A percentile compares a stretch with the other conserved stretches of the same genome.
phyloP scores from a whole-genome alignment of 2,113 vertebrate species.

The Emydura subglobosa region DNA sequence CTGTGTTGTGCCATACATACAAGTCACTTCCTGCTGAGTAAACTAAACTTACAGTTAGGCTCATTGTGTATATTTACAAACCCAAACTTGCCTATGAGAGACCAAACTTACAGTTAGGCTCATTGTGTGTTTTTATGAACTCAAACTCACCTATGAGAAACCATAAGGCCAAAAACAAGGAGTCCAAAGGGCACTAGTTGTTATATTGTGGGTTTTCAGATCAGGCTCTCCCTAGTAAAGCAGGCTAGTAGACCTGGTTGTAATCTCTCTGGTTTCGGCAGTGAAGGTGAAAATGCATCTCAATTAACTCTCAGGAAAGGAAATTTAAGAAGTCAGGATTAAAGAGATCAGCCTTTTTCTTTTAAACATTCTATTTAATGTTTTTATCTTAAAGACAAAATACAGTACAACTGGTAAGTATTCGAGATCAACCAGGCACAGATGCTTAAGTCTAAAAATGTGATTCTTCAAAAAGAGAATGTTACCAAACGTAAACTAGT shows the following conservation, averaged over 20 bases:
- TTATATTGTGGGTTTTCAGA: neutral
- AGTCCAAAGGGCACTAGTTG: neutral
- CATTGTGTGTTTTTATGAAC: neutral
- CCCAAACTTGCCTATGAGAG: neutral
- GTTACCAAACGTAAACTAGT: neutral
- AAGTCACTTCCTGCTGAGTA: neutral
- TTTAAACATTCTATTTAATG: constrained; percentile 17
- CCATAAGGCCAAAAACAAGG: neutral
- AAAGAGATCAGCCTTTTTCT: constrained; percentile 6
- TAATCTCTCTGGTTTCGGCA: neutral
- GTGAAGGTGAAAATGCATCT: constrained; percentile 3
- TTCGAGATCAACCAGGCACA: neutral
- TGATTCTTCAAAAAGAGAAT: constrained; percentile 3
- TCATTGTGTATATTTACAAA: neutral
- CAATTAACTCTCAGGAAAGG: neutral
- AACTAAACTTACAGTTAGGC: neutral
- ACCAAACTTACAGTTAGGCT: neutral
- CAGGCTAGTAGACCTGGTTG: neutral
- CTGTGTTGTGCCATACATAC: no score
- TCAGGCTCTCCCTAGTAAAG: neutral
- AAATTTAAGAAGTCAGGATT: constrained; percentile 8
- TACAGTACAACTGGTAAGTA: neutral
- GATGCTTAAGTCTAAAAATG: neutral
- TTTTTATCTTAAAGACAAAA: constrained; percentile 50
- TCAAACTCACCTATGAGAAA: neutral